Percentiles rank a stretch among this genome's conserved stretches.
These are phyloP conservation scores for Pollachius pollachius DNA, from an alignment of 2,113 vertebrate genomes.

Conservation along the genomic window DNA sequence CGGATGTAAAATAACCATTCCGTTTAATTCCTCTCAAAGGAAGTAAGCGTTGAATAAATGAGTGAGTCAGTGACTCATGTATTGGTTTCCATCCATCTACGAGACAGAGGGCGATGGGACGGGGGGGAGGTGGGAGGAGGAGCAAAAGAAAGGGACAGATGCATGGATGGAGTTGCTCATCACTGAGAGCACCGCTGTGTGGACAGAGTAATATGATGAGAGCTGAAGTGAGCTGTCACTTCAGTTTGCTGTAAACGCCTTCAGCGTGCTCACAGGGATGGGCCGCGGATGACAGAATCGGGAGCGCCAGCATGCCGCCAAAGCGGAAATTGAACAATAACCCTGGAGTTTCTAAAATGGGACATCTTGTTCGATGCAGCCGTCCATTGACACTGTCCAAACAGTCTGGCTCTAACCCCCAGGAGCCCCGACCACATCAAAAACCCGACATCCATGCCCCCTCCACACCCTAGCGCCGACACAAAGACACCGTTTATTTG, in stretches of 20 bases:
- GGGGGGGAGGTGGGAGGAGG: conserved; percentile 5
- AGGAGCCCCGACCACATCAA: neutral
- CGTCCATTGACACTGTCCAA: conserved; percentile 50
- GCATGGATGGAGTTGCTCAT: conserved; percentile 38
- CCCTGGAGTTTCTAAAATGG: conserved; percentile 54
- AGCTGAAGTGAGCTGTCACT: conserved; percentile 67
- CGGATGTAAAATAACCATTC: conserved; percentile 1
- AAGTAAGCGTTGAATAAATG: conserved; percentile 41
- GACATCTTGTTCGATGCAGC: conserved; percentile 29
- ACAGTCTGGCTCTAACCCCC: conserved; percentile 39
- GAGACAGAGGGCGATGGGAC: conserved; percentile 24
- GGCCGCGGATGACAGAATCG: conserved; percentile 16
- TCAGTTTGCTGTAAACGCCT: conserved; percentile 50
- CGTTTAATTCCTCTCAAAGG: conserved; percentile 17
- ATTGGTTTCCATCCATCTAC: conserved; percentile 33
- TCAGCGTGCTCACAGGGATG: conserved; percentile 34
- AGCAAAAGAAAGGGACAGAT: conserved; percentile 22
- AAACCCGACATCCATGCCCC: no score
- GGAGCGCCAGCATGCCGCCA: conserved; percentile 13
- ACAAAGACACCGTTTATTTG: no score
- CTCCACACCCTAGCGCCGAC: no score
- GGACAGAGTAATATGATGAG: conserved; percentile 64
- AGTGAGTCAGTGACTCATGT: conserved; percentile 52
- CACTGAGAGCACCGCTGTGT: conserved; percentile 54
- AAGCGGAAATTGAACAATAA: conserved; percentile 52